A percentile compares a stretch with the other conserved stretches of the same genome.
Conservation (phyloP, 53 echinoderm and acorn worm genomes). For the Holothuria scabra region DNA sequence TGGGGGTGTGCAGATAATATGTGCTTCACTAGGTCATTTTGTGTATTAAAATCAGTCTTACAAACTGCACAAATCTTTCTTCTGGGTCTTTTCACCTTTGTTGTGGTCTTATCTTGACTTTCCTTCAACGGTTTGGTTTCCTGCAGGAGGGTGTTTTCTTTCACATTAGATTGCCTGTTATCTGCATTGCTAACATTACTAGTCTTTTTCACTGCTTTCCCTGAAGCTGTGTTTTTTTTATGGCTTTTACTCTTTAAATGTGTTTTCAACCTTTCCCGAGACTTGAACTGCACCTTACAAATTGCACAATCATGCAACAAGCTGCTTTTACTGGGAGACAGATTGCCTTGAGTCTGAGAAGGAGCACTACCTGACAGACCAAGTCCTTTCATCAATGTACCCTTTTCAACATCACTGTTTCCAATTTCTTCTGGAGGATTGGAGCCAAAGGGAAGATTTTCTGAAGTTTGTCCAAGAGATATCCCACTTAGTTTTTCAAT, state of each 20-base stretch:
- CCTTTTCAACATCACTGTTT: neutral
- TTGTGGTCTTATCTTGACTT: too few species aligned
- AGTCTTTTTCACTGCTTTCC: neutral
- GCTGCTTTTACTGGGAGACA: neutral
- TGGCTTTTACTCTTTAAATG: constrained; percentile 48
- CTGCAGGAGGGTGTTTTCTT: neutral
- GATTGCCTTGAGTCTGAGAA: neutral
- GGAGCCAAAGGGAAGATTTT: too few species aligned
- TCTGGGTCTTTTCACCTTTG: constrained; percentile 1
- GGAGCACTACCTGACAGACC: constrained; percentile 1
- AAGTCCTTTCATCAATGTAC: constrained; percentile 16
- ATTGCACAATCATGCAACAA: neutral
- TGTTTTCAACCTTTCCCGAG: constrained; percentile 7
- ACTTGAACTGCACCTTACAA: constrained; percentile 24
- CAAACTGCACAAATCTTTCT: constrained; percentile 40
- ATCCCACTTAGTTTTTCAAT: too few species aligned
- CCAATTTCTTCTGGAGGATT: neutral
- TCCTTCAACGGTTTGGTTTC: too few species aligned
- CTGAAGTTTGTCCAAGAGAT: too few species aligned
- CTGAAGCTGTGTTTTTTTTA: neutral
- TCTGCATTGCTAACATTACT: neutral
- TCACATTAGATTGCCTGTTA: neutral
- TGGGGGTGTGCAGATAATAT: constrained; percentile 3
- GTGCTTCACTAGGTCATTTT: constrained; percentile 24
- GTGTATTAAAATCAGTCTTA: constrained; percentile 14